phyloP scores from a whole-genome alignment of 2,113 vertebrate genomes.

The Peromyscus leucopus region DNA sequence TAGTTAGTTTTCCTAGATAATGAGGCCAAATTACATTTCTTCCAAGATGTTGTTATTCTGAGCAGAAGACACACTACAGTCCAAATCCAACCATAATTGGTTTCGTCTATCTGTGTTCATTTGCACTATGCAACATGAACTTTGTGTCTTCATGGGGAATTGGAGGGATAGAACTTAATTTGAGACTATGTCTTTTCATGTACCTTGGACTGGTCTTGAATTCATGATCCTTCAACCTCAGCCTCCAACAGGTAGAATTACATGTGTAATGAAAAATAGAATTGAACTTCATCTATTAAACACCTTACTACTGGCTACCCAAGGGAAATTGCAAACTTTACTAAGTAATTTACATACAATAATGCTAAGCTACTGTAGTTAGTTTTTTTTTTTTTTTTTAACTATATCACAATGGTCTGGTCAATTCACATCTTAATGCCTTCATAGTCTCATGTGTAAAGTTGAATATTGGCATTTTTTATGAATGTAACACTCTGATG shows the following conservation, averaged over 20 bases:
- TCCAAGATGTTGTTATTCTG: conserved; percentile 3
- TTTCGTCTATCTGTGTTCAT: not conserved
- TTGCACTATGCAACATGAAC: not conserved
- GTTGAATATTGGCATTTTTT: not conserved
- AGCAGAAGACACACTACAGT: conserved; percentile 24
- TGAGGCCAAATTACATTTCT: conserved; percentile 53
- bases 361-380: not conserved
- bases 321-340: not conserved
- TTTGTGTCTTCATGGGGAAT: not conserved
- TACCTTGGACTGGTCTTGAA: not conserved
- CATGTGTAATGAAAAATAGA: not conserved
- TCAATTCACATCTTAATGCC: not conserved
- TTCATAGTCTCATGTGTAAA: conserved; percentile 19
- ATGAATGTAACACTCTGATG: not conserved
- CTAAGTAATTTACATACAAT: not conserved
- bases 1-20: conserved; percentile 57
- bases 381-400: not conserved
- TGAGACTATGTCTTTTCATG: not conserved
- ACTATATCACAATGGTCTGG: not conserved
- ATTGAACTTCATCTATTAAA: not conserved
- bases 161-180: not conserved
- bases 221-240: not conserved
- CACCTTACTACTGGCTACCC: not conserved
- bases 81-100: not conserved
- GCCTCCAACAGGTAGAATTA: not conserved